phyloP scores from a whole-genome alignment of 2,113 vertebrate species.

The Larimichthys crocea region DNA sequence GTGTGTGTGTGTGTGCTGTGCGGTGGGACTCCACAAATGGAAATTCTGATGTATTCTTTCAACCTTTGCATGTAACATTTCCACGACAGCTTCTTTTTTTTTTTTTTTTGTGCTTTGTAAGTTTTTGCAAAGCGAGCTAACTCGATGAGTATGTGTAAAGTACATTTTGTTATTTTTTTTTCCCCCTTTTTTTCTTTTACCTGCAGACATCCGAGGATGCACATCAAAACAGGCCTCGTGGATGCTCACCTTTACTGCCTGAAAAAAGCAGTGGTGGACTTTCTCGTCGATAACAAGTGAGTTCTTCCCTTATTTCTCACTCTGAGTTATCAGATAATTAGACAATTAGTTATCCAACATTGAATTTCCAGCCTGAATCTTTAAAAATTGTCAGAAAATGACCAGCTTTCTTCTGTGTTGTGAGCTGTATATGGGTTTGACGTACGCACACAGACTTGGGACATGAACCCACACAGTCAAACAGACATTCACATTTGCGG shows the following conservation, averaged over 20 bases:
- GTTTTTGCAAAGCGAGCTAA: not conserved
- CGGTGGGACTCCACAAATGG: not conserved
- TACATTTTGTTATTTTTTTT: not conserved
- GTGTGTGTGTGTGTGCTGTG: not conserved
- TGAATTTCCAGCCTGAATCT: not conserved
- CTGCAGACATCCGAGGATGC: conserved; percentile 93
- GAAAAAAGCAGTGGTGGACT: conserved; percentile 96
- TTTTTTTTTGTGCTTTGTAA: not conserved
- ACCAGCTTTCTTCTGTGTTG: not conserved
- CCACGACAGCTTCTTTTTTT: not conserved
- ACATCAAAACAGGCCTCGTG: conserved; percentile 93
- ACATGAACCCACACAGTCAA: conserved; percentile 4
- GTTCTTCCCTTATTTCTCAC: conserved; percentile 38
- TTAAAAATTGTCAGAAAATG: not conserved
- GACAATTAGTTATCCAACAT: not conserved
- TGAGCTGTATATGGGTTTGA: not conserved
- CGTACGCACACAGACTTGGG: not conserved
- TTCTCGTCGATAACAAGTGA: conserved; percentile 94
- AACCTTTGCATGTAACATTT: not conserved
- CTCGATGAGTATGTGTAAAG: not conserved
- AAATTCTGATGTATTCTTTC: not conserved
- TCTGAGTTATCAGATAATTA: not conserved
- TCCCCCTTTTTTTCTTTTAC: conserved; percentile 9
- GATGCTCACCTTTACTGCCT: conserved; percentile 99
- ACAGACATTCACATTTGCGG: conserved; percentile 34